These are phyloP conservation scores for Cynopterus sphinx DNA, from an alignment of 2,797 vertebrate genomes.

Conservation along the genomic window DNA sequence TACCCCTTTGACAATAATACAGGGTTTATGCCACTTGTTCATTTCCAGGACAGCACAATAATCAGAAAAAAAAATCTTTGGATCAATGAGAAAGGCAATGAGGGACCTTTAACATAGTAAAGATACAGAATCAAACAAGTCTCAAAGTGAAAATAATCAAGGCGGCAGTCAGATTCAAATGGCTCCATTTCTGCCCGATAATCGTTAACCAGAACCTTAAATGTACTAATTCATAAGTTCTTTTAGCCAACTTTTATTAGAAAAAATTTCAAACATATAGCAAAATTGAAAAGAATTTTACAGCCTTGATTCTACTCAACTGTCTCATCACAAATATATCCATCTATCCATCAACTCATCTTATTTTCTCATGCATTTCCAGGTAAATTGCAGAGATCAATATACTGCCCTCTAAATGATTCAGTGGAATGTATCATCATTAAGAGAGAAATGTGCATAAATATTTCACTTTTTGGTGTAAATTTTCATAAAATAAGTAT, in stretches of 20 bases:
- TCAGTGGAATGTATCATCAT: neutral
- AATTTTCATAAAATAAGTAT: neutral
- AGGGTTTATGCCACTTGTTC: neutral
- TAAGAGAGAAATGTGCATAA: neutral
- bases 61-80: neutral
- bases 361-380: constrained; percentile 36
- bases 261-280: neutral
- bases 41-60: neutral
- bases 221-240: neutral
- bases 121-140: neutral
- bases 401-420: neutral
- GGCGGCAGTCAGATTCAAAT: neutral
- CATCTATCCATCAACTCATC: neutral
- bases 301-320: neutral
- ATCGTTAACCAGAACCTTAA: neutral
- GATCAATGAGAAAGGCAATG: neutral
- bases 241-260: neutral
- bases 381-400: neutral
- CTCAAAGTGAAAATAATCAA: neutral
- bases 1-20: neutral
- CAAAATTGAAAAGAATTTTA: constrained; percentile 15
- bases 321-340: neutral
- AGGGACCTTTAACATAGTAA: neutral
- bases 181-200: neutral
- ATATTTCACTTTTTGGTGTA: neutral